Base-by-base conservation (phyloP, 2,113 vertebrate species). In the Hemibagrus wyckioides region DNA sequence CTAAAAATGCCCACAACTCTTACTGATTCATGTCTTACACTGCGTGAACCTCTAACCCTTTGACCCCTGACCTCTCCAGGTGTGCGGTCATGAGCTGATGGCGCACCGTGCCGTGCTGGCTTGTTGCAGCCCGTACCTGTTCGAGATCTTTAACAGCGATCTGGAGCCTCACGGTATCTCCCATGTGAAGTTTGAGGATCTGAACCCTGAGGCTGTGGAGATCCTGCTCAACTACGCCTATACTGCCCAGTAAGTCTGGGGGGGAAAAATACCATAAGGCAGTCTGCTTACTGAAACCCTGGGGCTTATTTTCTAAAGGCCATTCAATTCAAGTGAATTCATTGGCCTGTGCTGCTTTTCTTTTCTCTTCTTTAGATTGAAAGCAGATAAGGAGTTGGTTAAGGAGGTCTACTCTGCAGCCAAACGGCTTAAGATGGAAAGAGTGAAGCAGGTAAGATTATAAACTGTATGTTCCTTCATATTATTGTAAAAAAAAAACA, bases 321-420 rank as follows among this genome's bases (percentile, higher is more conserved):
- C 30, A 2, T 41, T 11, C 0, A 1, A 5, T 11, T 56, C 33
- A 63, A 6, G 10, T 19, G 7, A 4, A 28, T 61, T 63, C 48
- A 28, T 28, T 44, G 44, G 44, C 25, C 21, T 56, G n/a, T 63
- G 41, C 8, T 52, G n/a, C 15, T 69, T 3, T n/a, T 87, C 25
- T 57, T 75, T 36, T 85, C 5, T 90, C 75, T 80, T 11, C 79
- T 80, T 87, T 85, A 99, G 98, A 89, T 95, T 99, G 83, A 99
- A 99, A 94, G 98, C 98, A 88, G 98, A 99, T 93, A 98, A 98
- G 89, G 98, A 99, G 82, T 93, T 97, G 90, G 98, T 99, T 83
- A 99, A 97, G 94, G 97, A 99, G 92, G 98, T 99, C 15, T 99
- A 99, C 92, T 98, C 98, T 86, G 98, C 98, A 90, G 98, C 98